Evolutionary conservation across 2,888 invertebrate species (phyloP), one percentile per base, ranked within the genome.

Genomic region (Dione juno): DNA sequence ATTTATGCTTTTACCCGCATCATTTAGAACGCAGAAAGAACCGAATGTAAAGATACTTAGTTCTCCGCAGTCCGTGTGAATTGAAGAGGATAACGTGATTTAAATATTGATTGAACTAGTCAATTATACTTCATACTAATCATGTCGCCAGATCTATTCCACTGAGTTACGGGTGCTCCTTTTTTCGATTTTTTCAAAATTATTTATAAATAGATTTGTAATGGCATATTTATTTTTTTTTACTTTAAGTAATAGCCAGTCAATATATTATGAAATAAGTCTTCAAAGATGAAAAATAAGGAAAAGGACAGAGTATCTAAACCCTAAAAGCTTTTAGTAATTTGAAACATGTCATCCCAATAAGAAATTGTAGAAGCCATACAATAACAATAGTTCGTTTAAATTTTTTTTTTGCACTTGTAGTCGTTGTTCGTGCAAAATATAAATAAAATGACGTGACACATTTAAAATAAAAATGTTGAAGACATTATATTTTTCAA

Each of bases 271-370:
- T 19, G 16, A 16, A 50, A 50, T 16, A 19, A 16, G 5, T 50
- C 37, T 64, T 16, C 10, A 50, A 67, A 41, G 52, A 35, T 28
- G 50, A 61, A 52, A 45, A 61, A 48, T 48, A 21, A 58, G 66
- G 58, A 52, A 43, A 61, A 67, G 52, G 61, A 63, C 40, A 67
- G 28, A 64, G 67, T 58, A 58, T 65, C 58, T 16, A 40, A 58
- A 21, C 35, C 37, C 16, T 72, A 72, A 72, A 72, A 72, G 69
- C 66, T 69, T 72, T 72, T 72, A 67, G 69, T 67, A 64, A 65
- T 67, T 64, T 59, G 67, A 70, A 70, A 70, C 70, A 64, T 73
- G 72, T 67, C 70, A 58, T 64, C n/a, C 40, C 70, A 70, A 65
- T 70, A 65, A 70, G 67, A 67, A 54, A 73, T 67, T 70, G 53